phyloP scores from a whole-genome alignment of 2,888 invertebrate species.

The Lasius fuliginosus region DNA sequence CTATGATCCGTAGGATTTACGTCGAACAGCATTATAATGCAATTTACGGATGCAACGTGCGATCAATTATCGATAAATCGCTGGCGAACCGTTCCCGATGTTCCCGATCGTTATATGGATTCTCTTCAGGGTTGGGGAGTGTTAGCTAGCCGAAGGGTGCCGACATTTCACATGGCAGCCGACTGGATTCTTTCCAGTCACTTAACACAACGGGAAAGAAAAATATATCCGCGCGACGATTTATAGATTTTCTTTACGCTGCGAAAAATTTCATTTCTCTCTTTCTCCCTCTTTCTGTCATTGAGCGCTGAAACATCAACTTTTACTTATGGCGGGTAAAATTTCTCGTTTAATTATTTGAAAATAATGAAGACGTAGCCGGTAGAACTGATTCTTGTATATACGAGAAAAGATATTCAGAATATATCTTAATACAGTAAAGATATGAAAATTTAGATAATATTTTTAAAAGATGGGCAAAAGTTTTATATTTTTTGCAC shows the following conservation, averaged over 20 bases:
- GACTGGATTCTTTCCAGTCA: conserved; percentile 54
- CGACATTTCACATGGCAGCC: conserved; percentile 36
- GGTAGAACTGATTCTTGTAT: not conserved
- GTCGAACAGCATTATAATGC: conserved; percentile 30
- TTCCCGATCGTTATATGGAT: conserved; percentile 66
- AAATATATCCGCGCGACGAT: conserved; percentile 36
- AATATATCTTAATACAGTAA: not conserved
- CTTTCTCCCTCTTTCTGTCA: not conserved
- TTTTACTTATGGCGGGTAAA: conserved; percentile 10
- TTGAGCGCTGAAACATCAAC: not conserved
- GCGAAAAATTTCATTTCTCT: conserved; percentile 33
- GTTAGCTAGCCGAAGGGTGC: conserved; percentile 8
- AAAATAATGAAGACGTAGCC: not conserved
- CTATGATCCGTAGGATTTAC: conserved; percentile 36
- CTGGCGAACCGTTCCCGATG: conserved; percentile 62
- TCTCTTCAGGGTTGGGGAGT: conserved; percentile 43
- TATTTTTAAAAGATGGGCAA: not conserved
- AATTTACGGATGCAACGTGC: conserved; percentile 40
- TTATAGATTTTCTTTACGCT: conserved; percentile 47
- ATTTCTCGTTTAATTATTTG: conserved; percentile 34
- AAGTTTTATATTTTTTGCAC: not conserved
- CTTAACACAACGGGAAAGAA: conserved; percentile 54
- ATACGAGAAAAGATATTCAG: not conserved
- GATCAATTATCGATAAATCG: conserved; percentile 77
- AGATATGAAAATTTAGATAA: not conserved